Base-by-base conservation (phyloP, 2,888 invertebrate species). In the Peribatodes rhomboidaria region DNA sequence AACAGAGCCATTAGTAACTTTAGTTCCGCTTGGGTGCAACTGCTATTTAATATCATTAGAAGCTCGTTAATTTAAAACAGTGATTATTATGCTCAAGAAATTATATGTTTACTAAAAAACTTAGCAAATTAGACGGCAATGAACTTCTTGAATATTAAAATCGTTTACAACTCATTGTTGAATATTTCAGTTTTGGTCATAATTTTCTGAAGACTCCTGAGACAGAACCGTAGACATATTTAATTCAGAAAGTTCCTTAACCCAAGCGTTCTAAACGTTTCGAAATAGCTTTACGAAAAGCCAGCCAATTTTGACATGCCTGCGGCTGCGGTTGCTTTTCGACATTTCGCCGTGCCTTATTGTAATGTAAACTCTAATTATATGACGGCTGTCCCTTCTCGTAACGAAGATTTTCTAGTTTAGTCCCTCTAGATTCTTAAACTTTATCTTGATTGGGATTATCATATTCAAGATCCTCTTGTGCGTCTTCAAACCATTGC, bases 291-390 rank as follows among this genome's bases (percentile, higher is more conserved):
- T 76, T 75, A 75, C 76, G 78, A 80, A 76, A 78, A 73, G 72
- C 61, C 60, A 68, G 69, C 59, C 41, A 76, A 78, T 77, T 78
- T 78, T 68, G 74, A 77, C 77, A 74, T 82, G 72, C 72, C 77
- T 81, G 83, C 72, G 83, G 81, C 76, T 82, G 84, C 74, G 83
- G 84, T 82, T 69, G 54, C 66, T 78, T 81, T 83, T 79, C 82
- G 76, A 74, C 76, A 79, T 76, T 73, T 76, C 59, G 71, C 74
- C 73, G 70, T 69, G 65, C 68, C 47, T 59, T 71, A 65, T 68
- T 71, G 73, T 71, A 64, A 67, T 71, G 73, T 71, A 74, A 72
- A 73, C 73, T 71, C 58, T 72, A 74, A 79, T 76, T 70, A 77
- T 50, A 33, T 18, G 42, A 42, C 18, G 18, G 42, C 42, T 42